Evolutionary conservation across 2,113 vertebrate genomes (phyloP).

Genomic region (Gymnobelideus leadbeateri): DNA sequence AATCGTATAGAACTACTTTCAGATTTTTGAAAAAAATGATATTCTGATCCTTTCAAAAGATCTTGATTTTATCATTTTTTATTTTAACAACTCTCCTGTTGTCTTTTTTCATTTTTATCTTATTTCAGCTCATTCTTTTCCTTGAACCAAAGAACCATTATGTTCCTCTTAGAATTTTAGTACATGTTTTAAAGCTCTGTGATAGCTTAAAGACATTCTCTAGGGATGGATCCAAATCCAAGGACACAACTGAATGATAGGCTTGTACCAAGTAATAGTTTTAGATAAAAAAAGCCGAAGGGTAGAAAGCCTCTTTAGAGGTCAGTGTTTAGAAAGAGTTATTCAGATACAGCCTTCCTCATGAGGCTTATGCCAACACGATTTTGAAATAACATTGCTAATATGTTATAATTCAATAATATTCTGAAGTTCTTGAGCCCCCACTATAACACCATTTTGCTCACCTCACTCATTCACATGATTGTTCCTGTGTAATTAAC

Average conservation of each 20-base stretch:
- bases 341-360: background rate
- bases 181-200: background rate
- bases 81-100: background rate
- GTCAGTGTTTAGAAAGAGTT: background rate
- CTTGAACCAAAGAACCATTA: background rate
- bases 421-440: background rate
- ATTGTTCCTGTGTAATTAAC: background rate
- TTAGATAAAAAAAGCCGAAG: conserved; percentile 1
- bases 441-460: background rate
- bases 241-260: background rate
- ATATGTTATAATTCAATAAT: background rate
- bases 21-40: conserved; percentile 38
- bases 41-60: background rate
- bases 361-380: background rate
- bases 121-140: conserved; percentile 6
- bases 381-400: background rate
- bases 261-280: background rate
- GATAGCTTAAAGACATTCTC: background rate
- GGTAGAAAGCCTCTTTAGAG: background rate
- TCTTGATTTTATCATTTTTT: background rate
- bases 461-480: background rate
- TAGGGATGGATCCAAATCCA: background rate
- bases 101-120: background rate
- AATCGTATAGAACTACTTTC: conserved; percentile 42
- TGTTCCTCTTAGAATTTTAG: background rate